Percentiles rank a stretch among this genome's conserved stretches.
Evolutionary conservation across 2,797 vertebrate species (phyloP).

Genomic region (Sebastes paucispinis): DNA sequence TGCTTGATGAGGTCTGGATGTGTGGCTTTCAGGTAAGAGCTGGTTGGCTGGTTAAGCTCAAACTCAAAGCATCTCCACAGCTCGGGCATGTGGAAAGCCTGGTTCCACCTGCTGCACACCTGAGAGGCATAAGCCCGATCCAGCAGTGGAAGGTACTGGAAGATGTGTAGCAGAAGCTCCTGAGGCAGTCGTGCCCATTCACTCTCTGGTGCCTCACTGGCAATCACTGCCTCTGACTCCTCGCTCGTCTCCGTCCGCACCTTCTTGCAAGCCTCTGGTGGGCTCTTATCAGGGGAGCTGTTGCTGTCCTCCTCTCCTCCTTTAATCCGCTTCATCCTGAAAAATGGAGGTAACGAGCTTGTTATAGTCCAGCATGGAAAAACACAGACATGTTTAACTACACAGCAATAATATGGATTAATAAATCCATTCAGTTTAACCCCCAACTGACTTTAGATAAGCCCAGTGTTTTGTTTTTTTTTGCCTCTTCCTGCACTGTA

Average conservation of each 20-base stretch:
- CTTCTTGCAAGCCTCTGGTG: constrained; percentile 84
- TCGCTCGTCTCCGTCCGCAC: constrained; percentile 65
- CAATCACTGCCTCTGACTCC: not conserved
- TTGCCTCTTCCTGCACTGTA: no score
- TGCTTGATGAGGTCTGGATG: constrained; percentile 98
- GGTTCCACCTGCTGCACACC: constrained; percentile 94
- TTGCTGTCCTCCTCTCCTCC: constrained; percentile 78
- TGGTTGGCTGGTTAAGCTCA: constrained; percentile 95
- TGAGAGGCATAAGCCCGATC: constrained; percentile 95
- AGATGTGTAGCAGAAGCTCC: constrained; percentile 93
- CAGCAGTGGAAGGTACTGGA: constrained; percentile 94
- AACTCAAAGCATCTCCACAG: constrained; percentile 98
- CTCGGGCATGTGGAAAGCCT: constrained; percentile 98
- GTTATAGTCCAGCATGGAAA: not conserved
- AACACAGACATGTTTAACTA: not conserved
- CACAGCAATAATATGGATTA: not conserved
- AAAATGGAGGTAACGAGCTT: not conserved
- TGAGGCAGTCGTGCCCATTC: constrained; percentile 91
- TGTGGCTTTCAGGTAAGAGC: constrained; percentile 95
- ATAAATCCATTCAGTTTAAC: not conserved
- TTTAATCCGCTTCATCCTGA: constrained; percentile 93
- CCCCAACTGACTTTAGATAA: no score
- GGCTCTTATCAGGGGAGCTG: constrained; percentile 75
- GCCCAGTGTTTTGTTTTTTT: fast-evolving
- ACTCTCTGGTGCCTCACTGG: constrained; percentile 26